These are phyloP conservation scores for Parambassis ranga DNA, from an alignment of 2,797 vertebrate genomes.

Conservation along the genomic window DNA sequence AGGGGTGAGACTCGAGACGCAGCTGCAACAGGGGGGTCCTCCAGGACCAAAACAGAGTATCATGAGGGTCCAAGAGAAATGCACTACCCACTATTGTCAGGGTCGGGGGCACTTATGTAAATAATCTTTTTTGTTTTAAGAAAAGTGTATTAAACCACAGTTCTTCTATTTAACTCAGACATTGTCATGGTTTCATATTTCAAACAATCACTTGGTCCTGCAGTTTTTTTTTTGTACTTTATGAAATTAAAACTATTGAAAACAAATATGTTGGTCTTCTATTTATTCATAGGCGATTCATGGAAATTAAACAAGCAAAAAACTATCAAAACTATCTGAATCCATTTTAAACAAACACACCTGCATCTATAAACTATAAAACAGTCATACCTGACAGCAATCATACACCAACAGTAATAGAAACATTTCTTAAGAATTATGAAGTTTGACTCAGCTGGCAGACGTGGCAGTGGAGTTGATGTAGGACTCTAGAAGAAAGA, in stretches of 20 bases:
- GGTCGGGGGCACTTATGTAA: conserved; percentile 73
- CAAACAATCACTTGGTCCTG: conserved; percentile 33
- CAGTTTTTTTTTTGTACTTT: conserved; percentile 43
- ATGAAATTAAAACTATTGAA: conserved; percentile 56
- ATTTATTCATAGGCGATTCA: conserved; percentile 24
- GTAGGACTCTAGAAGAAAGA: conserved; percentile 91
- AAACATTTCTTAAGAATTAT: neutral
- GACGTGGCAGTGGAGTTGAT: conserved; percentile 65
- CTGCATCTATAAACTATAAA: conserved; percentile 32
- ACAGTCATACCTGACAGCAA: conserved; percentile 11
- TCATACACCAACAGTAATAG: neutral
- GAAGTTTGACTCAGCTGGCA: conserved; percentile 47
- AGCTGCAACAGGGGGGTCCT: conserved; percentile 31
- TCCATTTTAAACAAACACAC: conserved; percentile 28
- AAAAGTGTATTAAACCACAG: conserved; percentile 62
- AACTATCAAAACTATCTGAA: conserved; percentile 22
- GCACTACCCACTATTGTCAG: conserved; percentile 67
- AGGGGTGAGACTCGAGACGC: conserved; percentile 3
- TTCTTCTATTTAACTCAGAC: conserved; percentile 76
- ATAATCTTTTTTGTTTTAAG: conserved; percentile 60
- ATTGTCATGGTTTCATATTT: conserved; percentile 57
- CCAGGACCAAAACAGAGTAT: conserved; percentile 55
- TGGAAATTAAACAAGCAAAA: conserved; percentile 20
- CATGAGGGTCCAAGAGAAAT: conserved; percentile 48
- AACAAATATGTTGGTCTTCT: conserved; percentile 5